Base-by-base conservation (phyloP, 2,797 vertebrate species). In the Pangasius larnaudii region DNA sequence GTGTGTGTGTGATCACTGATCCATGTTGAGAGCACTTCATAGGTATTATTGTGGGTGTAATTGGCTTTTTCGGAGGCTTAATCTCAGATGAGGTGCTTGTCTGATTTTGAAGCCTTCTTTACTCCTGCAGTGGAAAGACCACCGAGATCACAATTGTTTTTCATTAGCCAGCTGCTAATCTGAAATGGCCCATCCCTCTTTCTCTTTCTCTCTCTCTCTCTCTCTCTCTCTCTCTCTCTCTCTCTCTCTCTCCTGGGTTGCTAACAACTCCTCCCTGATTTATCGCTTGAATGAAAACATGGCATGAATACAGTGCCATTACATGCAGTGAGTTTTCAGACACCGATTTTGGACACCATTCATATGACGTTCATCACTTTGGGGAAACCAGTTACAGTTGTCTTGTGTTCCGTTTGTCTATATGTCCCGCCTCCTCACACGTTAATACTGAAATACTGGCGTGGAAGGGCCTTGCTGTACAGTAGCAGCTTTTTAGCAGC, bases 21-120 rank as follows among this genome's bases (percentile, higher is more conserved):
- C 92, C 93, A 91, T 91, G 92, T 94, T 94, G 86, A 93, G 93
- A 94, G 94, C 93, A 89, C 92, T 94, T 94, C 93, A 92, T 90
- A 91, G 63, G 94, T 94, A 95, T 96, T 96, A 95, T 94, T 93
- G 95, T 96, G 94, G 87, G 92, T 90, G 92, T 96, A 96, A 96
- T 96, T 95, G 94, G 93, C 94, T 96, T 96, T 87, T 95, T 89
- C 94, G 92, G 94, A 90, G 93, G 89, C 90, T 91, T 92, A 91
- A 95, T 96, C 95, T 95, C 91, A 95, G 95, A 92, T 91, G 79
- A 95, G 91, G 90, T 91, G 93, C 94, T 93, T 94, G 93, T 95
- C 93, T 96, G 94, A 95, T 95, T 92, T 89, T 51, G 91, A 90
- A 91, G 89, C 91, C 94, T 51, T 94, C 94, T 95, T 93, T 94